These are phyloP conservation scores for Melipona bicolor DNA, from an alignment of 2,888 invertebrate species.

Conservation along the genomic window DNA sequence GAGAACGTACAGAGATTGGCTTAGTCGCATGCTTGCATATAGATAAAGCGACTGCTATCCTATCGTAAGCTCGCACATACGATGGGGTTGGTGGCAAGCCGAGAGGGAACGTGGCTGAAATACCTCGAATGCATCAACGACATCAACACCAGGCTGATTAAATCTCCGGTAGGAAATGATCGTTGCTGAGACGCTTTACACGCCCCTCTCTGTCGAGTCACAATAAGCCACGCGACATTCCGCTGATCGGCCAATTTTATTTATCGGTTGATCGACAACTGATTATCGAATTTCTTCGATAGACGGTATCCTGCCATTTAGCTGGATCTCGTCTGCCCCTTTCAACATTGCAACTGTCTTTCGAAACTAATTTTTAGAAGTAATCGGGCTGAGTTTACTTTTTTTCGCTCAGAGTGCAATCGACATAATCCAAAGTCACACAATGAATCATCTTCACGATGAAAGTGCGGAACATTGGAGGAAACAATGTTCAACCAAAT, in stretches of 20 bases:
- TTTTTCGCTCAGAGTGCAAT: too few species aligned
- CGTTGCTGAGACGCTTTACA: constrained; percentile 11
- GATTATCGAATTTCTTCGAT: too few species aligned
- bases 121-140: constrained; percentile 57
- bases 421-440: too few species aligned
- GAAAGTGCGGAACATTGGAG: too few species aligned
- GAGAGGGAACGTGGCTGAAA: constrained; percentile 45
- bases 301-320: too few species aligned
- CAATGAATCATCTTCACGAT: too few species aligned
- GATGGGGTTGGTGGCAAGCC: constrained; percentile 39
- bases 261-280: too few species aligned
- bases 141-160: constrained; percentile 58
- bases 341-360: too few species aligned
- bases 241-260: constrained; percentile 1
- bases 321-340: too few species aligned
- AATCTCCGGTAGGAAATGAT: constrained; percentile 55
- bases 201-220: neutral
- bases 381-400: too few species aligned
- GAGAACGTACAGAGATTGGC: constrained; percentile 74
- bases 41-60: constrained; percentile 66
- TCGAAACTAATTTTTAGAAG: too few species aligned
- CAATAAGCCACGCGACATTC: neutral
- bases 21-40: constrained; percentile 74
- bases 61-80: constrained; percentile 53
- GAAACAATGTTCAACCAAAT: too few species aligned